Evolutionary conservation across 30 jellyfish, hydroid and myxozoan genomes (phyloP), one percentile per base, ranked within the genome.

Genomic region (Aurelia aurita complex sp. Pacific): DNA sequence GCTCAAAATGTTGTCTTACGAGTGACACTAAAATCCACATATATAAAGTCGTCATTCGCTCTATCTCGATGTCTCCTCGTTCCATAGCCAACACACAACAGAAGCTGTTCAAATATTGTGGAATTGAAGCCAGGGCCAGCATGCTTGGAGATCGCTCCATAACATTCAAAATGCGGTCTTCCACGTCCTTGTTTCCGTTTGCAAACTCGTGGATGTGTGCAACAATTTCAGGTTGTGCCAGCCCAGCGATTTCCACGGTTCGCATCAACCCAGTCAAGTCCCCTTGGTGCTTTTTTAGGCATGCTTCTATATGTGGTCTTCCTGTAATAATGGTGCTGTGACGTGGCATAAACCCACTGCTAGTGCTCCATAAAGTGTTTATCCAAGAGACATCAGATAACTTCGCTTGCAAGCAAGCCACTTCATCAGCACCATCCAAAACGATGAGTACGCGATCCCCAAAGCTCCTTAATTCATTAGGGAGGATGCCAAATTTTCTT

Each of bases 401-500:
- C 33, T 15, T 16, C 29, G 19, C 64, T 5, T 71, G 29, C 14
- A 71, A 71, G 64, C 50, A 29, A 14, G 64, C 29, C 16, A 12
- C 64, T 42, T 71, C 81, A 42, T 71, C 81, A 15, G 40, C 40
- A 60, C 81, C 81, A 29, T 71, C 81, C 12, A 71, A 11, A 1
- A 71, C 40, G 23, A 71, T 15, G 64, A 71, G 64, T 12, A 71
- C 81, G 4, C 64, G 63, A 29, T 15, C 38, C 64, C 81, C 81
- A 42, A 1, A 5, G 34, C 29, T 35, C 6, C 64, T 6, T 38
- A 34, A 13, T 16, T 12, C 81, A 19, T 71, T 32, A 15, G 51
- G 51, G n/a, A 32, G 42, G 29, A 71, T 29, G n/a, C 64, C 81
- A 71, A 71, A 71, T 19, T 71, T 42, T 36, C 36, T 71, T 10